Evolutionary conservation across 1,140 invertebrate species (phyloP).

Genomic region (Schmidtea mediterranea): DNA sequence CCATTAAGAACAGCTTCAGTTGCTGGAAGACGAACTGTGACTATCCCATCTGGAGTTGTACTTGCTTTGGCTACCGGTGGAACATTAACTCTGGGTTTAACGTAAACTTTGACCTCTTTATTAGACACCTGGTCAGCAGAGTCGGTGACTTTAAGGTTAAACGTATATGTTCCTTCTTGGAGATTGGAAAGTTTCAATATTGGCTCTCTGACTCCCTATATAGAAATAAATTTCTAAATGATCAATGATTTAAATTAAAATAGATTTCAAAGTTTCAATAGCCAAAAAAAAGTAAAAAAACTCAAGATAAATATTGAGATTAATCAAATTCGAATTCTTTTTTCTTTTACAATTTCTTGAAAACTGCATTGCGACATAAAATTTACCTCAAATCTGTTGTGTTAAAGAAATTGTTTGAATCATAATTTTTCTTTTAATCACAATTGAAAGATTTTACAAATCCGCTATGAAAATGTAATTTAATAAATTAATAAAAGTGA

Average conservation of each 20-base stretch:
- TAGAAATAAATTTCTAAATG: not conserved
- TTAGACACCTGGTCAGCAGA: conserved; percentile 53
- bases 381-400: no score
- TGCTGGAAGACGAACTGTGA: conserved; percentile 46
- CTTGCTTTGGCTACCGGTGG: conserved; percentile 20
- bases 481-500: no score
- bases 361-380: no score
- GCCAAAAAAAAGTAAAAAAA: not conserved
- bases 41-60: conserved; percentile 32
- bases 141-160: conserved; percentile 67
- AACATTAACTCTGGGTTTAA: conserved; percentile 56
- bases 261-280: not conserved
- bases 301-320: conserved; percentile 3
- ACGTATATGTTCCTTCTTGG: conserved; percentile 72
- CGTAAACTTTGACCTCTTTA: conserved; percentile 64
- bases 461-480: no score
- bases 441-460: no score
- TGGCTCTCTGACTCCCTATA: conserved; percentile 50
- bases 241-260: not conserved
- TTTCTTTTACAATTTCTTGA: no score
- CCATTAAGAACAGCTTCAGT: conserved; percentile 50
- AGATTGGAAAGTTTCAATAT: conserved; percentile 57
- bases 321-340: no score
- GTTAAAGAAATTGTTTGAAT: no score
- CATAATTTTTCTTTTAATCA: no score